Conservation (phyloP, 1,140 invertebrate species). For the Cotesia chilonis region DNA sequence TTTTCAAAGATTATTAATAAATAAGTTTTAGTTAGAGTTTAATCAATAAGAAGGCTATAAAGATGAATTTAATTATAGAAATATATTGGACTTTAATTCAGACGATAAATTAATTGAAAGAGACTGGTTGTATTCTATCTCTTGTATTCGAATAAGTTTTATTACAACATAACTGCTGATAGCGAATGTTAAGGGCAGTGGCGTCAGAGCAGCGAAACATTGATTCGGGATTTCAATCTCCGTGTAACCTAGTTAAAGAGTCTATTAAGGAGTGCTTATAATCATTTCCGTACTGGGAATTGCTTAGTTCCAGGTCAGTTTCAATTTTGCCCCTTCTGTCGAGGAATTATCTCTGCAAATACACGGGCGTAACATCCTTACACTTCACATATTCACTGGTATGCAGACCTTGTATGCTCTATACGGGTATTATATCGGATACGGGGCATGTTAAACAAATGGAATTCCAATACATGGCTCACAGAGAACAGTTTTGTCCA, state of each 20-base stretch:
- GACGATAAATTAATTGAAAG: neutral
- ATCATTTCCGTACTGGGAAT: slow-evolving; percentile 53
- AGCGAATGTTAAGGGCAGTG: slow-evolving; percentile 32
- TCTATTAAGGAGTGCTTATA: slow-evolving; percentile 49
- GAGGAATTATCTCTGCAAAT: neutral
- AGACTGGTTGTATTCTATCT: neutral
- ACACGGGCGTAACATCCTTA: neutral
- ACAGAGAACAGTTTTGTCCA: too few species aligned
- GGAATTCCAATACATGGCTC: too few species aligned
- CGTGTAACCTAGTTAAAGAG: slow-evolving; percentile 51
- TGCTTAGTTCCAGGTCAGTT: slow-evolving; percentile 49
- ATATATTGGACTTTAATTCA: neutral
- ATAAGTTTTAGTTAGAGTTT: too few species aligned
- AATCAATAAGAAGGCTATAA: too few species aligned
- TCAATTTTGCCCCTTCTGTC: slow-evolving; percentile 35
- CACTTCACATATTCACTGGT: too few species aligned
- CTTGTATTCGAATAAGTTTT: too few species aligned
- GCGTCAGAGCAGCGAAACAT: slow-evolving; percentile 39
- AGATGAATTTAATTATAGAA: too few species aligned
- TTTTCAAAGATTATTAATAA: too few species aligned
- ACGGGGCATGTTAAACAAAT: too few species aligned
- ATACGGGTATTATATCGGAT: slow-evolving; percentile 7
- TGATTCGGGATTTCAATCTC: slow-evolving; percentile 46
- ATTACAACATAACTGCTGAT: neutral
- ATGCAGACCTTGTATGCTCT: neutral